Evolutionary conservation across 2,797 vertebrate species (phyloP), one percentile per base, ranked within the genome.

Genomic region (Petrocephalus schoutedeni): DNA sequence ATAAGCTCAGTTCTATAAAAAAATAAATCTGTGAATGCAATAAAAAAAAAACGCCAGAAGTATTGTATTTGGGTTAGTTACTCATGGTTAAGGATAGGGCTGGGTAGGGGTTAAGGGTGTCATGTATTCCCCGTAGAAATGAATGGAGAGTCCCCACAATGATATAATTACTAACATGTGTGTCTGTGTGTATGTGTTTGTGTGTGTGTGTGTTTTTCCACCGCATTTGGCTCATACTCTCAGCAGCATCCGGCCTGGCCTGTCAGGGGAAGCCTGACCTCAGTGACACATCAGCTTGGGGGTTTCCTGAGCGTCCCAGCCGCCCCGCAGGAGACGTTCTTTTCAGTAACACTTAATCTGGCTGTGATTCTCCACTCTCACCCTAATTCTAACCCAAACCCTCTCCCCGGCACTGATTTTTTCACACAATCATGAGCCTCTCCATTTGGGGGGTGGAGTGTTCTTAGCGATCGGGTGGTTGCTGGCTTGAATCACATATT

Each of bases 171-270:
- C 36, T 41, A 41, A 41, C 36, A 9, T 59, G 57, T 59, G 57
- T 59, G 6, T 59, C 5, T 59, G 57, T 59, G 57, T 59, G 3
- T 59, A 1, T 51, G 0, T 61, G 74, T 41, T 1, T 49, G 10
- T 74, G 12, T 74, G 10, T 45, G 32, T 19, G 49, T 32, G 64
- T 32, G 10, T 14, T 67, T 36, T 67, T 67, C 64, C 64, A 67
- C 28, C 12, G 64, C 23, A 67, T 67, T 67, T 32, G 61, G 61
- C 3, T 4, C 64, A 67, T 85, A 0, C 16, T 71, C 71, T 32
- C 49, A 9, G 61, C n/a, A 49, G 45, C 14, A 88, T 57, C 84
- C 87, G 89, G 89, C 82, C 19, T 10, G 82, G n/a, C 21, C 4
- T 84, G 21, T 23, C 23, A 10, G 36, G 71, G 71, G 49, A 84